phyloP scores from a whole-genome alignment of 2,113 vertebrate genomes.

The Hipposideros armiger region DNA sequence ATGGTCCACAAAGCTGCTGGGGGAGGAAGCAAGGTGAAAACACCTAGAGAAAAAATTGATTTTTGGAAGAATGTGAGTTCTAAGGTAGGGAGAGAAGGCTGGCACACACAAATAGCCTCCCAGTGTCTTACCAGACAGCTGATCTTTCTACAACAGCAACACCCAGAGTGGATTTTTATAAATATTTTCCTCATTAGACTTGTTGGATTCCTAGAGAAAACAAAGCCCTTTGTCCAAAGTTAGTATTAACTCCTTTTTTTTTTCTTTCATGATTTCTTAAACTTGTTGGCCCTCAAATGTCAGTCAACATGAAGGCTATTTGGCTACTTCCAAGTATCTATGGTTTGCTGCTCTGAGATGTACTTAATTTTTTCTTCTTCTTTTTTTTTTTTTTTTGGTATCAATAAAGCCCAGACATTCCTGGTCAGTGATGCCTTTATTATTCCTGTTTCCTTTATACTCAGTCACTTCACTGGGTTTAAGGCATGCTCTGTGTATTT shows the following conservation, averaged over 20 bases:
- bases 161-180: not conserved
- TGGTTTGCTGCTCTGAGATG: constrained; percentile 85
- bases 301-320: constrained; percentile 83
- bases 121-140: not conserved
- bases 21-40: constrained; percentile 31
- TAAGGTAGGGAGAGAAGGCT: not conserved
- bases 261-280: constrained; percentile 82
- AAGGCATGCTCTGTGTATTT: constrained; percentile 96
- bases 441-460: constrained; percentile 86
- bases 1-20: constrained; percentile 5
- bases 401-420: constrained; percentile 86
- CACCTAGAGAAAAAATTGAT: not conserved
- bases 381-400: constrained; percentile 90
- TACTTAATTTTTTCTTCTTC: constrained; percentile 76
- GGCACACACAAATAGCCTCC: not conserved
- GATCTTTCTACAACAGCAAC: not conserved
- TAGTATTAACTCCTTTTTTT: constrained; percentile 65
- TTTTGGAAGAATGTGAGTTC: not conserved
- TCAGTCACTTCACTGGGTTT: constrained; percentile 92
- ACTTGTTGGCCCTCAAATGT: constrained; percentile 77
- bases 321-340: constrained; percentile 86
- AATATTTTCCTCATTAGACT: constrained; percentile 60
- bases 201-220: constrained; percentile 83
- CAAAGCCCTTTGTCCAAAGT: constrained; percentile 86
- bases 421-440: constrained; percentile 85